These are phyloP conservation scores for Rallus limicola DNA, from an alignment of 2,113 vertebrate species.

Conservation along the genomic window DNA sequence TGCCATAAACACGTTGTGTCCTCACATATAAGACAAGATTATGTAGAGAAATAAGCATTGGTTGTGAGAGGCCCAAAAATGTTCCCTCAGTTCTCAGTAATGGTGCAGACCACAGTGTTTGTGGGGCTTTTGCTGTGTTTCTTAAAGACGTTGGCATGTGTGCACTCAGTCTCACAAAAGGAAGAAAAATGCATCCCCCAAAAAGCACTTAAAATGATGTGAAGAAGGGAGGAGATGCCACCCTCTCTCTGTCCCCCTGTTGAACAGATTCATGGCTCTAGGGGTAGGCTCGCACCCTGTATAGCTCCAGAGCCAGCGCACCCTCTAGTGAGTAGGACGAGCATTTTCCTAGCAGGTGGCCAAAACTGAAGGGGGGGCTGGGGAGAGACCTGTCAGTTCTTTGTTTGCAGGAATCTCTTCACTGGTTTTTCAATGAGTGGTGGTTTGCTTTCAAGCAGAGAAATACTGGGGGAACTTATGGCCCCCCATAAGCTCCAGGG, in stretches of 20 bases:
- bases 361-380: background rate
- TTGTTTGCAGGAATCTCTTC: background rate
- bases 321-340: background rate
- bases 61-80: background rate
- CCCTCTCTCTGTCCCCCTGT: background rate
- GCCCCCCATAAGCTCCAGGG: background rate
- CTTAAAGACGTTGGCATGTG: background rate
- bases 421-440: background rate
- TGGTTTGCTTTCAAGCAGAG: background rate
- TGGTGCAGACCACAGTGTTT: background rate
- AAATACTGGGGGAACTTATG: background rate
- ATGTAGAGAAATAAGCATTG: background rate
- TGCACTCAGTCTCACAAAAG: background rate
- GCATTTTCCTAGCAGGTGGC: background rate
- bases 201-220: background rate
- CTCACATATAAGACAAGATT: background rate
- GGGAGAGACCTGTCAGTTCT: background rate
- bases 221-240: background rate
- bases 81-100: background rate
- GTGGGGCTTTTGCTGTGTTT: background rate
- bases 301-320: background rate
- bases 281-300: rapidly evolving
- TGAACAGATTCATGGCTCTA: background rate
- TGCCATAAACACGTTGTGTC: background rate
- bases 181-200: background rate